These are phyloP conservation scores for Mycalesis mineus DNA, from an alignment of 2,888 invertebrate species.

Conservation along the genomic window DNA sequence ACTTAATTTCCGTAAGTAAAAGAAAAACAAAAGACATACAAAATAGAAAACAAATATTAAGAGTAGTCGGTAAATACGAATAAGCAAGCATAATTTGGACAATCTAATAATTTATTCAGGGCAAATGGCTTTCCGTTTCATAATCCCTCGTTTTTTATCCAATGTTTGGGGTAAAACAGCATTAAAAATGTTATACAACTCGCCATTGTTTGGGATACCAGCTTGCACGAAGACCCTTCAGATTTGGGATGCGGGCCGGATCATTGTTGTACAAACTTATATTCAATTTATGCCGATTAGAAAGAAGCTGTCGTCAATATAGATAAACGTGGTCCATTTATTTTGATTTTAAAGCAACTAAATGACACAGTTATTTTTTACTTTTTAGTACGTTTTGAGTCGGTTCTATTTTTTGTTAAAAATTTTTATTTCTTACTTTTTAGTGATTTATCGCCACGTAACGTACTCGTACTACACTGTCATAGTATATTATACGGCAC, in stretches of 20 bases:
- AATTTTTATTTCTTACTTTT: too few relatives aligned
- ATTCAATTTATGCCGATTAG: conserved; percentile 25
- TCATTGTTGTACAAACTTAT: conserved; percentile 43
- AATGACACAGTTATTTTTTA: too few relatives aligned
- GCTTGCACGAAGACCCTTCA: conserved; percentile 45
- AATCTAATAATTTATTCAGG: neutral
- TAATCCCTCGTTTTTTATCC: conserved; percentile 52
- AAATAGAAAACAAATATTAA: too few relatives aligned
- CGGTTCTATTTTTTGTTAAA: too few relatives aligned
- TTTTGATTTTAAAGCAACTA: too few relatives aligned
- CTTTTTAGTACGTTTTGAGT: too few relatives aligned
- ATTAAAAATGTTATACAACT: conserved; percentile 61
- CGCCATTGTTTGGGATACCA: conserved; percentile 53
- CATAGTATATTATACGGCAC: too few relatives aligned
- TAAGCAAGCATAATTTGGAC: neutral
- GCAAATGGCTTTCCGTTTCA: conserved; percentile 47
- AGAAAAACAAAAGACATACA: too few relatives aligned
- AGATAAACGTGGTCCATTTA: neutral
- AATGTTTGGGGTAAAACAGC: conserved; percentile 50
- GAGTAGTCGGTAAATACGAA: neutral
- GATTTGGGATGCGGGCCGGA: conserved; percentile 55
- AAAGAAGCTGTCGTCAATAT: conserved; percentile 15
- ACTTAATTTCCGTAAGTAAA: too few relatives aligned
- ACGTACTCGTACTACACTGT: too few relatives aligned
- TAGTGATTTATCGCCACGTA: too few relatives aligned